Percentiles rank a stretch among this genome's conserved stretches.
Conservation (phyloP, 2,888 invertebrate genomes). For the Deroplatys truncata region DNA sequence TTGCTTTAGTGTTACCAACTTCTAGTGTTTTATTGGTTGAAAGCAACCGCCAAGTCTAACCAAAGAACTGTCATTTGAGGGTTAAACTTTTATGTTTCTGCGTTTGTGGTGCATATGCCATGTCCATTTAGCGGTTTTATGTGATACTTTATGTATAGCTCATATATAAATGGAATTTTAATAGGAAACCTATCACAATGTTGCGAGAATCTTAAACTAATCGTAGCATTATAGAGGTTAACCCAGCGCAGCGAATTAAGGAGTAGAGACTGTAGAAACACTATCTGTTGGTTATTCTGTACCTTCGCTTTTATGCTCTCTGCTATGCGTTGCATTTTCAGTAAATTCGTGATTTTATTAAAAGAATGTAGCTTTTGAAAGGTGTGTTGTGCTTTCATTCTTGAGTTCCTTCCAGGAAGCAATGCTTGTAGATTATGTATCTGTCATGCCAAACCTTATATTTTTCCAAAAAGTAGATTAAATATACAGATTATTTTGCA, state of each 20-base stretch:
- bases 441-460: too few species aligned
- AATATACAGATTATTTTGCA: too few species aligned
- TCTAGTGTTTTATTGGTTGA: background rate
- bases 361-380: too few species aligned
- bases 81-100: background rate
- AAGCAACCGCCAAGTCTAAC: background rate
- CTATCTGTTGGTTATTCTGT: too few species aligned
- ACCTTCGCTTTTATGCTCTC: too few species aligned
- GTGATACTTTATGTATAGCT: background rate
- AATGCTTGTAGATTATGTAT: too few species aligned
- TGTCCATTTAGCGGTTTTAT: background rate
- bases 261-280: too few species aligned
- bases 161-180: background rate
- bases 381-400: too few species aligned
- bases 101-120: background rate
- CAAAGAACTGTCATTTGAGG: background rate
- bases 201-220: background rate
- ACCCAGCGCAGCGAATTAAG: background rate
- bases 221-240: background rate
- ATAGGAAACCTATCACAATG: background rate
- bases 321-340: too few species aligned
- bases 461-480: too few species aligned
- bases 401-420: too few species aligned
- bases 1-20: background rate
- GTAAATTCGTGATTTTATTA: too few species aligned